Conservation (phyloP, 1,140 invertebrate genomes). For the Diploscapter pachys region DNA sequence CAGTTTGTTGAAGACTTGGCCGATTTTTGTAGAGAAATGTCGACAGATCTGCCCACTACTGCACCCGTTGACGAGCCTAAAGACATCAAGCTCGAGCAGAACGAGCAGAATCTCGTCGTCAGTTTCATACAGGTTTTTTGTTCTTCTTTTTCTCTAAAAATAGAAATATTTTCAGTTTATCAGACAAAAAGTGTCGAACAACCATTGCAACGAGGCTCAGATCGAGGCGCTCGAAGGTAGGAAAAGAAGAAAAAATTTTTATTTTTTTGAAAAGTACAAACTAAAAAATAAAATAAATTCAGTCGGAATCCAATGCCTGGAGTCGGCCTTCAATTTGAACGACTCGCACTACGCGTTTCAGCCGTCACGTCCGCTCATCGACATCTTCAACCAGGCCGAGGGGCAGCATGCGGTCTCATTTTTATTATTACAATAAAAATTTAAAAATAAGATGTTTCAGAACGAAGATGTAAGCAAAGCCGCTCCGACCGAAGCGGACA, state of each 20-base stretch:
- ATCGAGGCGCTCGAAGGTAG: conserved; percentile 53
- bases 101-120: conserved; percentile 53
- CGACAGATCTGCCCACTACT: too few relatives aligned
- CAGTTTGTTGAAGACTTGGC: too few relatives aligned
- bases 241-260: not conserved
- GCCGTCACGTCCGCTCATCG: conserved; percentile 51
- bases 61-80: too few relatives aligned
- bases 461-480: conserved; percentile 9
- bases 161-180: conserved; percentile 44
- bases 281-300: conserved; percentile 29
- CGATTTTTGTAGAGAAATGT: too few relatives aligned
- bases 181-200: conserved; percentile 54
- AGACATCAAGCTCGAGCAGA: not conserved
- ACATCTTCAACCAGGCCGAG: conserved; percentile 52
- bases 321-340: conserved; percentile 48
- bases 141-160: too few relatives aligned
- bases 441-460: conserved; percentile 25
- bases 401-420: conserved; percentile 28
- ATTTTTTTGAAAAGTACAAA: not conserved
- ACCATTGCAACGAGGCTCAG: conserved; percentile 52
- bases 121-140: conserved; percentile 40
- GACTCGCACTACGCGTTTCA: conserved; percentile 57
- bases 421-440: conserved; percentile 15
- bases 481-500: conserved; percentile 29
- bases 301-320: conserved; percentile 57